Percentiles rank a stretch among this genome's conserved stretches.
These are phyloP conservation scores for Formica selysi DNA, from an alignment of 1,140 invertebrate genomes.

Conservation along the genomic window DNA sequence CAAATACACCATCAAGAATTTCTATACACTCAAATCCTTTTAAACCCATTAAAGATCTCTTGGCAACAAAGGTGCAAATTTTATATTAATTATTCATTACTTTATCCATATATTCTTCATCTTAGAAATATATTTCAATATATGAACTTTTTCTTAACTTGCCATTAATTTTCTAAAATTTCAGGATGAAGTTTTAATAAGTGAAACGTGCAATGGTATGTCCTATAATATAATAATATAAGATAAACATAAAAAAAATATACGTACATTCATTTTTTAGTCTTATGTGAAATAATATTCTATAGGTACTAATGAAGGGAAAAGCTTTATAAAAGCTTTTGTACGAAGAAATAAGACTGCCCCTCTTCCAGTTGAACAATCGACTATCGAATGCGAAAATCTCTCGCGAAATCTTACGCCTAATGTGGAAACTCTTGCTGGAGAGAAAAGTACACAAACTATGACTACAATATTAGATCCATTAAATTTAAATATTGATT, in stretches of 20 bases:
- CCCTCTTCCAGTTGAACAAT: conserved; percentile 69
- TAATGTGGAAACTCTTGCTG: conserved; percentile 46
- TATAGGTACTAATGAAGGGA: conserved; percentile 48
- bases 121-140: conserved; percentile 6
- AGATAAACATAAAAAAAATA: background rate
- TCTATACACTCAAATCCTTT: conserved; percentile 80
- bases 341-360: conserved; percentile 77
- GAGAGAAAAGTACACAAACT: conserved; percentile 55
- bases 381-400: conserved; percentile 64
- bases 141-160: background rate
- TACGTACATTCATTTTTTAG: background rate
- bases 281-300: conserved; percentile 20
- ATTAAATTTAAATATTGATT: conserved; percentile 43
- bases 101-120: conserved; percentile 20
- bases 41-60: conserved; percentile 78
- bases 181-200: conserved; percentile 57
- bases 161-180: conserved; percentile 39
- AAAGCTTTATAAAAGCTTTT: conserved; percentile 67
- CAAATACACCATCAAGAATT: conserved; percentile 67
- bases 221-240: conserved; percentile 11
- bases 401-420: conserved; percentile 33
- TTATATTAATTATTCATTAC: background rate
- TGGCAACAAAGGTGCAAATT: conserved; percentile 66
- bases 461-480: conserved; percentile 69
- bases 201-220: conserved; percentile 68